phyloP scores from a whole-genome alignment of 2,797 vertebrate species.

The Enteromius unitaeniatus region DNA sequence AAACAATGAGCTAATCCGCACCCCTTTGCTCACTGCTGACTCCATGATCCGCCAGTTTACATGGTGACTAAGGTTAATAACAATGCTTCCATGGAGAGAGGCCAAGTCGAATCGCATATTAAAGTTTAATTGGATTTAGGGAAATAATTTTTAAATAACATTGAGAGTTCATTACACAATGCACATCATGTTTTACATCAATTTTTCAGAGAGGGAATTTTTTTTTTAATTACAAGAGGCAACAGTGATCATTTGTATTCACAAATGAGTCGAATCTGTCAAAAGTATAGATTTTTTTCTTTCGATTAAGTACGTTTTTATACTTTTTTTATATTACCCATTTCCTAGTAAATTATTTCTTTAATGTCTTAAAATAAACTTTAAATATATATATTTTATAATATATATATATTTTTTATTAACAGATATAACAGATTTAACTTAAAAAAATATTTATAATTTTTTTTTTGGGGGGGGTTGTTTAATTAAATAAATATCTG shows the following conservation, averaged over 20 bases:
- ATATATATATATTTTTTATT: neutral
- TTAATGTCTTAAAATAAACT: neutral
- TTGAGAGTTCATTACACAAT: constrained; percentile 4
- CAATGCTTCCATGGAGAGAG: constrained; percentile 29
- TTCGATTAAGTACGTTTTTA: neutral
- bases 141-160: constrained; percentile 42
- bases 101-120: constrained; percentile 49
- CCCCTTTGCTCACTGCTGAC: constrained; percentile 37
- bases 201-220: neutral
- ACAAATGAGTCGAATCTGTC: neutral
- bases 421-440: too few species aligned
- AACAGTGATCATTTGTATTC: neutral
- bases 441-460: too few species aligned
- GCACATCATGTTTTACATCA: neutral
- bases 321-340: neutral
- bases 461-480: too few species aligned
- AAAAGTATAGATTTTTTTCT: neutral
- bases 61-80: constrained; percentile 57
- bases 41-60: constrained; percentile 63
- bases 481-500: too few species aligned
- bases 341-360: neutral
- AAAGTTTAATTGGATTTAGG: constrained; percentile 54
- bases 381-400: neutral
- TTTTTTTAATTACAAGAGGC: neutral
- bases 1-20: constrained; percentile 68